Evolutionary conservation across 2,797 vertebrate species (phyloP).

Genomic region (Onychomys torridus): DNA sequence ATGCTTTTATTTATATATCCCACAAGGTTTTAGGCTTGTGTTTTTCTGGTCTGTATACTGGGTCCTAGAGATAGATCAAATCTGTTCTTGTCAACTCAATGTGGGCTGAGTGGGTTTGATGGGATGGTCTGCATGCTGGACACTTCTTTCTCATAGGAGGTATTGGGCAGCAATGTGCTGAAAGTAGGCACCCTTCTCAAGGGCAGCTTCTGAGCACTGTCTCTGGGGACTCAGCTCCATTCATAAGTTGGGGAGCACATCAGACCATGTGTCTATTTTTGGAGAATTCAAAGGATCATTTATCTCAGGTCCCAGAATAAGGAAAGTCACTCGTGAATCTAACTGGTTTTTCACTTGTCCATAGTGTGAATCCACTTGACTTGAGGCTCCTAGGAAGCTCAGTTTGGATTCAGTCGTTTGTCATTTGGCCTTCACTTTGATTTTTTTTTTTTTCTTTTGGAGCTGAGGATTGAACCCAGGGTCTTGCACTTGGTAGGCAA

Average conservation of each 20-base stretch:
- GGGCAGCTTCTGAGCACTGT: too few species aligned
- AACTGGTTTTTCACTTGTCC: not conserved
- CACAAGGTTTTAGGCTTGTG: not conserved
- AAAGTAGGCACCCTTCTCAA: not conserved
- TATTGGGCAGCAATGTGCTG: not conserved
- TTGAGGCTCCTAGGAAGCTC: conserved; percentile 13
- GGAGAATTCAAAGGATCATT: not conserved
- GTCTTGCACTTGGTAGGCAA: too few species aligned
- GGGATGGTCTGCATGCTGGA: not conserved
- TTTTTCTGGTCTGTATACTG: not conserved
- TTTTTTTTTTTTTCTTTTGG: not conserved
- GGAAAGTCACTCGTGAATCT: not conserved
- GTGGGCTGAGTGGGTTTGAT: too few species aligned
- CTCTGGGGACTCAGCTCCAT: not conserved
- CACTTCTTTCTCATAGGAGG: not conserved
- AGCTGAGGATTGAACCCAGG: too few species aligned
- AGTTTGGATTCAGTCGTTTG: not conserved
- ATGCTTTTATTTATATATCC: not conserved
- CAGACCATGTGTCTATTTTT: not conserved
- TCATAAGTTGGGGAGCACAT: not conserved
- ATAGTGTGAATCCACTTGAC: not conserved
- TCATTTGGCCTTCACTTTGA: not conserved
- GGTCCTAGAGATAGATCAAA: not conserved
- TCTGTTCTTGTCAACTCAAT: not conserved
- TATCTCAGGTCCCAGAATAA: not conserved